Percentiles rank a stretch among this genome's conserved stretches.
These are phyloP conservation scores for Takifugu bimaculatus DNA, from an alignment of 2,113 vertebrate species.

Conservation along the genomic window DNA sequence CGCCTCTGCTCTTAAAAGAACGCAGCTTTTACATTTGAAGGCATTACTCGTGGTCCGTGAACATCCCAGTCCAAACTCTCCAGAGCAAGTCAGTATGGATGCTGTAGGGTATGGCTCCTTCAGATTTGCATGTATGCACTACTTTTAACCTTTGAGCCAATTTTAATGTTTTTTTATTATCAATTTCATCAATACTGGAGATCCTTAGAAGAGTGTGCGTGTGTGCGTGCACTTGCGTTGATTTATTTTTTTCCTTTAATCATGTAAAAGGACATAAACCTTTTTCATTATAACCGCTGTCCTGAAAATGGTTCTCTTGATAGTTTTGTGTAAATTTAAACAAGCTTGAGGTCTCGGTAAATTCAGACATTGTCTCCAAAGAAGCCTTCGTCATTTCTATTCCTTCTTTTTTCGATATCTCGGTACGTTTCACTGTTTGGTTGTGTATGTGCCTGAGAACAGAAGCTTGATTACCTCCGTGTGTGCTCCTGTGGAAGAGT, in stretches of 20 bases:
- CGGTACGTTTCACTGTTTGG: constrained; percentile 34
- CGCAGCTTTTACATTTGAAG: not conserved
- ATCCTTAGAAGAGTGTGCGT: constrained; percentile 57
- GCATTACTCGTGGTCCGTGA: constrained; percentile 29
- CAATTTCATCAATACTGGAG: constrained; percentile 54
- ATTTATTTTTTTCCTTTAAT: constrained; percentile 26
- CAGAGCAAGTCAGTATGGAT: constrained; percentile 66
- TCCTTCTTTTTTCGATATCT: constrained; percentile 40
- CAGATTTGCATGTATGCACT: constrained; percentile 69
- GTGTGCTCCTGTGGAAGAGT: constrained; percentile 53
- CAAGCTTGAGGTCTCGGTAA: constrained; percentile 42
- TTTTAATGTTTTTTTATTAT: constrained; percentile 50
- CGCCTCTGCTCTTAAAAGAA: constrained; percentile 13
- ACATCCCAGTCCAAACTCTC: constrained; percentile 57
- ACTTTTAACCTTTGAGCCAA: constrained; percentile 52
- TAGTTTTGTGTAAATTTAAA: constrained; percentile 50
- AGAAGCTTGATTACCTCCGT: constrained; percentile 78
- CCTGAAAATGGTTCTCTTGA: constrained; percentile 39
- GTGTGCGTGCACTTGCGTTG: constrained; percentile 22
- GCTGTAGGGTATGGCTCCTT: constrained; percentile 62
- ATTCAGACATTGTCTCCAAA: constrained; percentile 37
- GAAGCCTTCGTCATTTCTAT: constrained; percentile 36
- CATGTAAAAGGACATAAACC: constrained; percentile 26
- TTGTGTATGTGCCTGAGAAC: constrained; percentile 75
- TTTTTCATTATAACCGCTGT: constrained; percentile 27